These are phyloP conservation scores for Struthio camelus DNA, from an alignment of 2,113 vertebrate genomes.

Conservation along the genomic window DNA sequence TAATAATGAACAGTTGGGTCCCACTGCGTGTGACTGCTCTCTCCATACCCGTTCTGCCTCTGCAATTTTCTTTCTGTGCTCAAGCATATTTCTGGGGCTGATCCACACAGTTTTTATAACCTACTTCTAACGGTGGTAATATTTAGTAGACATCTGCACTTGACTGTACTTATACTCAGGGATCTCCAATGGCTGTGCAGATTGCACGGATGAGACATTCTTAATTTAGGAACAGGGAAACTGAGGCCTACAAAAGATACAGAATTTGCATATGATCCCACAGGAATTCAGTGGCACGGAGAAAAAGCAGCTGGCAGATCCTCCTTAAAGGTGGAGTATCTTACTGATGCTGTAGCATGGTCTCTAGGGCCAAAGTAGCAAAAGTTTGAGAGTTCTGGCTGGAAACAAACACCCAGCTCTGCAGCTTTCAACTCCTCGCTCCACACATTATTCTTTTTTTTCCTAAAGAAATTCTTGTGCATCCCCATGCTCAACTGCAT, in stretches of 20 bases:
- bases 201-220: not conserved
- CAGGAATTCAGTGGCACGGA: not conserved
- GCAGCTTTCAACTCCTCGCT: not conserved
- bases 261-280: not conserved
- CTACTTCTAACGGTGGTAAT: not conserved
- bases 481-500: not conserved
- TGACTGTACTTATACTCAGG: not conserved
- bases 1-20: not conserved
- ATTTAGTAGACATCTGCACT: not conserved
- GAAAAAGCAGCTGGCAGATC: rapidly evolving
- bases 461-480: not conserved
- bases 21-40: not conserved
- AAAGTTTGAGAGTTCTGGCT: not conserved
- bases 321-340: not conserved
- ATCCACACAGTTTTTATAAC: not conserved
- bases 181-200: not conserved
- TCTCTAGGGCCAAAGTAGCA: not conserved
- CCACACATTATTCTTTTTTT: not conserved
- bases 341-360: not conserved
- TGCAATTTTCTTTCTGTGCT: not conserved
- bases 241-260: not conserved
- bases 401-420: not conserved
- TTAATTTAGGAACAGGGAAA: not conserved
- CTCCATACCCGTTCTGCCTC: not conserved
- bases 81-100: not conserved